Conservation (phyloP, 2,113 vertebrate genomes). For the Sander vitreus region DNA sequence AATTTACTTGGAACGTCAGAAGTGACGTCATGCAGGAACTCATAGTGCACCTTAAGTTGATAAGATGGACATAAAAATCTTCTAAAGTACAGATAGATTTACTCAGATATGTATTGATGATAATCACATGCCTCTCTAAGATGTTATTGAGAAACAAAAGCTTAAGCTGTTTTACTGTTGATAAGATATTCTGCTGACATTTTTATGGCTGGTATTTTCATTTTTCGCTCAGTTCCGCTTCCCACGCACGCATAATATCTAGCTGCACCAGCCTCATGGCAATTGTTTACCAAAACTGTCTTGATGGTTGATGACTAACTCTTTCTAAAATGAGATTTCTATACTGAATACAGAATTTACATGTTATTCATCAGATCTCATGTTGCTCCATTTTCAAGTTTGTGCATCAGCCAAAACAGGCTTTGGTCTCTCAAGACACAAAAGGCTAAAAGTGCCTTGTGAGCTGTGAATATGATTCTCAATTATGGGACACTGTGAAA, state of each 20-base stretch:
- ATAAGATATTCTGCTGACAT: constrained; percentile 35
- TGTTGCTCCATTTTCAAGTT: constrained; percentile 31
- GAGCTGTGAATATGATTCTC: constrained; percentile 21
- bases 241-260: constrained; percentile 41
- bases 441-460: constrained; percentile 21
- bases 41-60: no score
- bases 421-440: constrained; percentile 44
- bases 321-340: constrained; percentile 44
- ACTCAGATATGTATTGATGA: neutral
- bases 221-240: constrained; percentile 34
- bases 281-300: constrained; percentile 44
- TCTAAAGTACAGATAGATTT: neutral
- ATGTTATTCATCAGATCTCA: constrained; percentile 55
- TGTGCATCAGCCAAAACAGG: constrained; percentile 6
- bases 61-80: neutral
- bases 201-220: constrained; percentile 37
- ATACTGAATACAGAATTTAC: constrained; percentile 43
- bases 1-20: no score
- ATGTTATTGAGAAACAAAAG: constrained; percentile 25
- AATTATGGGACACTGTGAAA: neutral
- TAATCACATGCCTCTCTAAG: neutral
- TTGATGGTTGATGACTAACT: constrained; percentile 65
- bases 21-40: no score
- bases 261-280: constrained; percentile 38
- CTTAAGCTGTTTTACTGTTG: neutral